Base-by-base conservation (phyloP, 2,888 invertebrate genomes). In the Melipona beecheii region DNA sequence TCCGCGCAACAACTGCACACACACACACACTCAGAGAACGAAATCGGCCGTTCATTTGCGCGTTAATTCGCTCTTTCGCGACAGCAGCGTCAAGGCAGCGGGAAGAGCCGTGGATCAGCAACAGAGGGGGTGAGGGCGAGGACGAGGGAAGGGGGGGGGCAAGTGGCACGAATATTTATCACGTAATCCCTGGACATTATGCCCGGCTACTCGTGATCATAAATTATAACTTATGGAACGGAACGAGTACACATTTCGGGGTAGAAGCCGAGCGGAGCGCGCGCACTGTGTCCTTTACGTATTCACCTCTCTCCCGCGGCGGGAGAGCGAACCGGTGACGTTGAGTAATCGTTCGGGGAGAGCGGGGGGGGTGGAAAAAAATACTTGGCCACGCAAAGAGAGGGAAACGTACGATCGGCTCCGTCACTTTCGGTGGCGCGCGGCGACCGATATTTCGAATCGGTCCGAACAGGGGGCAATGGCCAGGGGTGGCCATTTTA, bases 151-250 rank as follows among this genome's bases (percentile, higher is more conserved):
- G n/a, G 50, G 43, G n/a, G 17, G 50, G 31, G 27, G 65, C 21
- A 56, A 72, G 31, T 66, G 13, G 49, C 60, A 56, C 73, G 75
- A 71, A 75, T 84, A 84, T 84, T 84, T 84, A 84, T 84, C 84
- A 83, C 83, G 78, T 78, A 83, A 84, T 84, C 83, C 83, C 84
- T 72, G 75, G 75, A 78, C 78, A 83, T 78, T 83, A 84, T 78
- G 78, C 75, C 31, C 31, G 69, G 78, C 68, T 84, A 84, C 72
- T 83, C 78, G 75, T 78, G 83, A 78, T 83, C 84, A 83, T 84
- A 84, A 83, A 84, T 84, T 84, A 84, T 83, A 84, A 84, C 84
- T 83, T 83, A 84, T 83, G 78, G 74, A 84, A 84, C 64, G 84
- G 84, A 84, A 84, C 73, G 78, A 82, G 74, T 84, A 84, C 75